These are phyloP conservation scores for Argentina silus DNA, from an alignment of 2,797 vertebrate species.

Conservation along the genomic window DNA sequence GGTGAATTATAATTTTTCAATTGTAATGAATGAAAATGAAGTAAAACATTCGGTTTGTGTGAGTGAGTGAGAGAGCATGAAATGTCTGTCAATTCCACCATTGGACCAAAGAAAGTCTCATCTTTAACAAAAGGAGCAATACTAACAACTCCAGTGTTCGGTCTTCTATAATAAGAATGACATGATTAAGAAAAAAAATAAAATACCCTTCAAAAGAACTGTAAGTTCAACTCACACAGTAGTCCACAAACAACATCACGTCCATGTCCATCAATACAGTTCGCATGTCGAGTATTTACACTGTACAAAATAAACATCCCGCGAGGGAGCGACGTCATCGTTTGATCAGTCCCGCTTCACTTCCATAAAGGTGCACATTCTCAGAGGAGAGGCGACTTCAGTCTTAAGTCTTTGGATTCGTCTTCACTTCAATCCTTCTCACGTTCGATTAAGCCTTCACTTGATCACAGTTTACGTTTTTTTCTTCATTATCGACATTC, in stretches of 20 bases:
- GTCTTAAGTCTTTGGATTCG: conserved; percentile 54
- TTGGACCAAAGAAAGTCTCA: not conserved
- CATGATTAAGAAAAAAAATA: conserved; percentile 17
- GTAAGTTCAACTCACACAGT: conserved; percentile 31
- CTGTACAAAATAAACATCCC: conserved; percentile 62
- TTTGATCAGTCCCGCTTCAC: conserved; percentile 17
- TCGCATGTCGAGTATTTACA: conserved; percentile 49
- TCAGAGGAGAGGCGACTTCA: not conserved
- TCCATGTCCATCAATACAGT: conserved; percentile 32
- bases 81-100: not conserved
- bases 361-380: conserved; percentile 23
- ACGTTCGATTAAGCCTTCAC: conserved; percentile 11
- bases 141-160: conserved; percentile 5
- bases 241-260: not conserved
- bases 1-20: not conserved
- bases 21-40: conserved; percentile 10
- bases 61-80: conserved; percentile 18
- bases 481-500: conserved; percentile 10
- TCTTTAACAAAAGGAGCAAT: conserved; percentile 19
- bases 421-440: conserved; percentile 33
- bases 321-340: conserved; percentile 10
- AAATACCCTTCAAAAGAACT: conserved; percentile 38
- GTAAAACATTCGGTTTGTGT: not conserved
- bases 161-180: conserved; percentile 22
- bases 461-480: conserved; percentile 15